Percentiles rank a stretch among this genome's conserved stretches.
Evolutionary conservation across 1,140 invertebrate genomes (phyloP).

Genomic region (Ceratina japonica): DNA sequence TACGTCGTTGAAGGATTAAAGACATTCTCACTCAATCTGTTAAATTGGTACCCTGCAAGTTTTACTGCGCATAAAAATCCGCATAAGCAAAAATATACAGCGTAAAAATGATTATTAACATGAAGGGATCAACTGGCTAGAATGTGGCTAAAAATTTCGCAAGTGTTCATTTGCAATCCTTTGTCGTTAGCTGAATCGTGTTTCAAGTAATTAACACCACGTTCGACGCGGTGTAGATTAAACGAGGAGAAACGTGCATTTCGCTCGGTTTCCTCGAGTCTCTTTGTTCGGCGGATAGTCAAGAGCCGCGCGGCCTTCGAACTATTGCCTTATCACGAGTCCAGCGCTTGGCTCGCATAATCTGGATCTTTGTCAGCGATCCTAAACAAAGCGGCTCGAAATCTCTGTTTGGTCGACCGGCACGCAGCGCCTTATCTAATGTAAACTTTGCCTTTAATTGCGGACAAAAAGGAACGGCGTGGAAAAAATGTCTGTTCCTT

Average conservation of each 20-base stretch:
- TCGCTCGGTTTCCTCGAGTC: slow-evolving; percentile 4
- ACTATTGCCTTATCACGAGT: slow-evolving; percentile 59
- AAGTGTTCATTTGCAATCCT: background rate
- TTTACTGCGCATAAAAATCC: too few relatives aligned
- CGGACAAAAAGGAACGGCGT: slow-evolving; percentile 7
- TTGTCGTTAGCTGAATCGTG: background rate
- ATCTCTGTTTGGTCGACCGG: slow-evolving; percentile 58
- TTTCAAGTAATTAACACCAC: slow-evolving; percentile 1
- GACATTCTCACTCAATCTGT: too few relatives aligned
- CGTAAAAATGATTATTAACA: too few relatives aligned
- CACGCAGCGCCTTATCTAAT: slow-evolving; percentile 69
- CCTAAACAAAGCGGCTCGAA: slow-evolving; percentile 66
- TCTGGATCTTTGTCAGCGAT: slow-evolving; percentile 69
- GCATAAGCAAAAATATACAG: too few relatives aligned
- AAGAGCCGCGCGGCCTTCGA: slow-evolving; percentile 47
- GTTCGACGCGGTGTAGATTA: slow-evolving; percentile 10
- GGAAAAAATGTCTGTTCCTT: background rate
- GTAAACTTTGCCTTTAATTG: slow-evolving; percentile 71
- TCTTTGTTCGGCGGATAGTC: slow-evolving; percentile 33
- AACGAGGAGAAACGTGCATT: background rate
- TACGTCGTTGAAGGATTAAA: too few relatives aligned
- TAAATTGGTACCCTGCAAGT: too few relatives aligned
- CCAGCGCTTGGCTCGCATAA: slow-evolving; percentile 49
- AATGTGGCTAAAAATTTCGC: too few relatives aligned
- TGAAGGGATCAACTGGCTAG: too few relatives aligned